Evolutionary conservation across 2,113 vertebrate species (phyloP).

Genomic region (Oreochromis niloticus): DNA sequence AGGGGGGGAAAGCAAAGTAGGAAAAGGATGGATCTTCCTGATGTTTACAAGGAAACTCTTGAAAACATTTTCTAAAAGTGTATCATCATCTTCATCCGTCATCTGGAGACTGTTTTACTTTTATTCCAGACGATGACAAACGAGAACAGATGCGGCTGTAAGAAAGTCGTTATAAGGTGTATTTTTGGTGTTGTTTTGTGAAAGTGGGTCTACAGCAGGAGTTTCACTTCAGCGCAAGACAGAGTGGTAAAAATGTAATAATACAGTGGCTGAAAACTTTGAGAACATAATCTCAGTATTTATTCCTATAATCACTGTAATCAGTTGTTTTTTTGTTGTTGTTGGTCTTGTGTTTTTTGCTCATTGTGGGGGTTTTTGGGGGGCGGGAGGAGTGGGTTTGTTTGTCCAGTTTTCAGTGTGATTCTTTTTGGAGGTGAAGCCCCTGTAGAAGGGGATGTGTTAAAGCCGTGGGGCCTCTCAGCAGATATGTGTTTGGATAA

Average conservation of each 20-base stretch:
- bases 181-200: not conserved
- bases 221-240: not conserved
- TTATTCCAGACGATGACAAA: not conserved
- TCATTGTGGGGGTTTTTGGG: not conserved
- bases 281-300: not conserved
- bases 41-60: not conserved
- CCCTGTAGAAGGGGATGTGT: conserved; percentile 13
- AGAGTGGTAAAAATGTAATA: not conserved
- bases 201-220: not conserved
- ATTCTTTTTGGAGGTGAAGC: not conserved
- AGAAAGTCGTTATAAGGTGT: not conserved
- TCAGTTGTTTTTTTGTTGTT: not conserved
- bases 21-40: not conserved
- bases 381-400: not conserved
- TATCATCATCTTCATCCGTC: not conserved
- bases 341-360: not conserved
- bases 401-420: not conserved
- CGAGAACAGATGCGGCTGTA: not conserved
- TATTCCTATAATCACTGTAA: not conserved
- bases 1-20: not conserved
- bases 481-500: conserved; percentile 69
- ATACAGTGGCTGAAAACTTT: not conserved
- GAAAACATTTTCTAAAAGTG: not conserved
- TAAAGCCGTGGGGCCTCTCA: conserved; percentile 26
- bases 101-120: not conserved